phyloP scores from a whole-genome alignment of 2,888 invertebrate genomes.

The Camptogramma bilineatum region DNA sequence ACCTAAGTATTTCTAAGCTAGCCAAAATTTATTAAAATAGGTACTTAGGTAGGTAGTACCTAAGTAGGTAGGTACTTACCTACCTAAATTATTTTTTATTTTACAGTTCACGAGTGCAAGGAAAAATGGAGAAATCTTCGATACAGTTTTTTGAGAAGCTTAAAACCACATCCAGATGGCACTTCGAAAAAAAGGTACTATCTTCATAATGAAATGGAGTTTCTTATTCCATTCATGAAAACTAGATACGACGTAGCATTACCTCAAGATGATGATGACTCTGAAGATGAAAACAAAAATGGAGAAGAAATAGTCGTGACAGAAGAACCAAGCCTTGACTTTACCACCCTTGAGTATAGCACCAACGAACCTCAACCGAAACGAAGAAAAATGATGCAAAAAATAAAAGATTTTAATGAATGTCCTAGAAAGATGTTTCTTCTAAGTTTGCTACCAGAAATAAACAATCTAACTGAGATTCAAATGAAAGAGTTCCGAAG shows the following conservation, averaged over 20 bases:
- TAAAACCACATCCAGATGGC: slow-evolving; percentile 55
- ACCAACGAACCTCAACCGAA: slow-evolving; percentile 30
- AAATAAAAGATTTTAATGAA: slow-evolving; percentile 24
- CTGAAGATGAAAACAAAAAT: slow-evolving; percentile 48
- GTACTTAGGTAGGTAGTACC: not conserved
- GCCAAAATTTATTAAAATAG: too few species aligned
- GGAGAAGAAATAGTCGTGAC: slow-evolving; percentile 15
- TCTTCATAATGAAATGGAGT: slow-evolving; percentile 59
- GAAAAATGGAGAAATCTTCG: slow-evolving; percentile 64
- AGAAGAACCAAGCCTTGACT: slow-evolving; percentile 26
- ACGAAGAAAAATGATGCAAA: slow-evolving; percentile 34
- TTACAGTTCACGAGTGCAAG: slow-evolving; percentile 60
- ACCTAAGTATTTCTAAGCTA: too few species aligned
- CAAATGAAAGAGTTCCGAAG: slow-evolving; percentile 60
- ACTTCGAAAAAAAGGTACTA: slow-evolving; percentile 58
- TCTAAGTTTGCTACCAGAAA: slow-evolving; percentile 57
- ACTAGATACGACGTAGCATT: slow-evolving; percentile 32
- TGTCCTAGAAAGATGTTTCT: slow-evolving; percentile 54
- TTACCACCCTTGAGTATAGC: slow-evolving; percentile 24
- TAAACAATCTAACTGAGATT: slow-evolving; percentile 52
- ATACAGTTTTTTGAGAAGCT: slow-evolving; percentile 57
- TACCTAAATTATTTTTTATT: slow-evolving; percentile 2
- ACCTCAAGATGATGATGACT: slow-evolving; percentile 46
- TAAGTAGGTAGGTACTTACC: not conserved
- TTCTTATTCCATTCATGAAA: slow-evolving; percentile 57